Percentiles rank a stretch among this genome's conserved stretches.
phyloP scores from a whole-genome alignment of 2,888 invertebrate species.

The Melanophora roralis region DNA sequence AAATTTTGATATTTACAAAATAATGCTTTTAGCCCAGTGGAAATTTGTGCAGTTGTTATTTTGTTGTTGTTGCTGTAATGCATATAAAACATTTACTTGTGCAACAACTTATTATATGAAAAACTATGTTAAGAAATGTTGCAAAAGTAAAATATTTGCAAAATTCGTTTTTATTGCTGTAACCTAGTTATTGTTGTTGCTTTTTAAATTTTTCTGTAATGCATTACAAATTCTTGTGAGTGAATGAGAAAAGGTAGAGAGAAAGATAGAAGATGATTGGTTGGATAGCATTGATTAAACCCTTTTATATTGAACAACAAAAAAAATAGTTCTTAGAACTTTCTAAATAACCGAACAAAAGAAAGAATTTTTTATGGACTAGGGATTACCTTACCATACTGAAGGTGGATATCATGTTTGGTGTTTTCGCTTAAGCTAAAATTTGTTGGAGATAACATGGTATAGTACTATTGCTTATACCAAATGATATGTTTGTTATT shows the following conservation, averaged over 20 bases:
- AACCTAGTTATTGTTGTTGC: background rate
- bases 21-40: conserved; percentile 31
- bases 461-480: no score
- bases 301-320: no score
- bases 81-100: conserved; percentile 25
- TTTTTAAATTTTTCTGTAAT: background rate
- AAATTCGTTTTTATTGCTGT: conserved; percentile 27
- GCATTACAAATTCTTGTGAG: background rate
- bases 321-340: no score
- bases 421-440: no score
- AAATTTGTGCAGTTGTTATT: background rate
- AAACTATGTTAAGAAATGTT: conserved; percentile 13
- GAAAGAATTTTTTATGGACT: no score
- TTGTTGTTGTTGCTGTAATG: conserved; percentile 12
- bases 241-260: background rate
- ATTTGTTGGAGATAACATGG: no score
- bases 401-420: no score
- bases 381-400: no score
- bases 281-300: background rate
- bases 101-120: conserved; percentile 9
- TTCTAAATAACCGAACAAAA: no score
- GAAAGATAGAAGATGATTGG: background rate
- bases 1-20: conserved; percentile 3
- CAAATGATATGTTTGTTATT: no score
- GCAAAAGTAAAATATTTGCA: conserved; percentile 31